These are phyloP conservation scores for Glareola pratincola DNA, from an alignment of 2,113 vertebrate species.

Conservation along the genomic window DNA sequence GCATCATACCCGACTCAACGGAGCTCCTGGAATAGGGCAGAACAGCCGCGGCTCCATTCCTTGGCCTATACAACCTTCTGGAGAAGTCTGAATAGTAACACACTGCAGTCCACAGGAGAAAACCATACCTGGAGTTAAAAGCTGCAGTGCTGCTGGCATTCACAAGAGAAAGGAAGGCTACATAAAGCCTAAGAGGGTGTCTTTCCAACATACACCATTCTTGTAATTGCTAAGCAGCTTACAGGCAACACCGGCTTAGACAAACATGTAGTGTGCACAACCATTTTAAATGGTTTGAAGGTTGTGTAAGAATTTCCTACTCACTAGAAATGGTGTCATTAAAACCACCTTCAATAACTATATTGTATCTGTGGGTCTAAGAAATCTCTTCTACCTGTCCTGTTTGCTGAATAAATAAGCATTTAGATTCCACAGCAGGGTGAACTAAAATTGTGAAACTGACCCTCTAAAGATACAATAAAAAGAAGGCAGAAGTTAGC, in stretches of 20 bases:
- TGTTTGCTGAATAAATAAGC: neutral
- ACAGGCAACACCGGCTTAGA: neutral
- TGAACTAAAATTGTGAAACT: neutral
- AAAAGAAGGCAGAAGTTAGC: neutral
- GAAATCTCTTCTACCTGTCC: neutral
- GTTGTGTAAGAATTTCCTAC: neutral
- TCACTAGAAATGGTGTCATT: neutral
- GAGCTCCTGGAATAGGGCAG: neutral
- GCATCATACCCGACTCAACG: accelerated
- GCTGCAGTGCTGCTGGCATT: neutral
- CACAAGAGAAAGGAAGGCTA: neutral
- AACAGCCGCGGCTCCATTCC: neutral
- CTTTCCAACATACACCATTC: neutral
- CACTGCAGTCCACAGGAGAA: neutral
- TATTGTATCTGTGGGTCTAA: neutral
- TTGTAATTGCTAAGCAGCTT: neutral
- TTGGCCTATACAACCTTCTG: neutral
- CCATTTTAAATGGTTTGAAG: neutral
- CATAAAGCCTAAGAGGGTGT: neutral
- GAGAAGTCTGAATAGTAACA: neutral
- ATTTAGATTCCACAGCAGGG: neutral
- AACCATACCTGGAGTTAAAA: neutral
- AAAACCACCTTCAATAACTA: neutral
- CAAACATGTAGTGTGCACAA: neutral
- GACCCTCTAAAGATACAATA: neutral